These are phyloP conservation scores for Micronisus gabar DNA, from an alignment of 2,113 vertebrate genomes.

Conservation along the genomic window DNA sequence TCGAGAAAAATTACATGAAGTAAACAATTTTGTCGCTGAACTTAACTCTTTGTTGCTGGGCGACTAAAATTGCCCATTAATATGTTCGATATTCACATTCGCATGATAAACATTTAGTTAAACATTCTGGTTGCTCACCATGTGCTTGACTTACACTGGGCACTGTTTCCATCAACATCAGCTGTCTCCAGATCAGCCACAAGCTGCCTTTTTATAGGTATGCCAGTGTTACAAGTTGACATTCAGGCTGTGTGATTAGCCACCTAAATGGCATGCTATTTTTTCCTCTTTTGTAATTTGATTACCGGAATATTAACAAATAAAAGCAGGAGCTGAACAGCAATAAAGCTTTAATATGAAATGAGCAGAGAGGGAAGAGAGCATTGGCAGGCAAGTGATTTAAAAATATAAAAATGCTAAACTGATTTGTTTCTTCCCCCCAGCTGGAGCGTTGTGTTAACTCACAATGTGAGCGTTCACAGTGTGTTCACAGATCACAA, in stretches of 20 bases:
- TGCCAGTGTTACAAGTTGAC: not conserved
- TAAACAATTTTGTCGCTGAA: not conserved
- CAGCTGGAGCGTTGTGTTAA: not conserved
- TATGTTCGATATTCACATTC: rapidly evolving
- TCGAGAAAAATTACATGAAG: not conserved
- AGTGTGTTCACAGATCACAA: not conserved
- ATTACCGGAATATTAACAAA: constrained; percentile 11
- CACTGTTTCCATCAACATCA: not conserved
- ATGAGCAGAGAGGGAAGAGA: not conserved
- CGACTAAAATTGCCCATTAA: not conserved
- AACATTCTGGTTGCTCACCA: not conserved
- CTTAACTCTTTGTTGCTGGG: not conserved
- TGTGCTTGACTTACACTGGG: not conserved
- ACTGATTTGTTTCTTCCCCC: constrained; percentile 19
- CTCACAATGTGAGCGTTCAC: not conserved
- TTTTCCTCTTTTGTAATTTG: not conserved
- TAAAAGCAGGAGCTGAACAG: constrained; percentile 9
- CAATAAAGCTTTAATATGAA: not conserved
- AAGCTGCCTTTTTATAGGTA: not conserved
- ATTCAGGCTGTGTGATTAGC: not conserved
- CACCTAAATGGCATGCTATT: not conserved
- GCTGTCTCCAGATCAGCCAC: not conserved
- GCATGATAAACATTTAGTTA: not conserved
- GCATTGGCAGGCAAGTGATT: constrained; percentile 14
- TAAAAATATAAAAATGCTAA: constrained; percentile 8